Conservation (phyloP, 2,797 vertebrate species). For the Melanotaenia parkinsoni region DNA sequence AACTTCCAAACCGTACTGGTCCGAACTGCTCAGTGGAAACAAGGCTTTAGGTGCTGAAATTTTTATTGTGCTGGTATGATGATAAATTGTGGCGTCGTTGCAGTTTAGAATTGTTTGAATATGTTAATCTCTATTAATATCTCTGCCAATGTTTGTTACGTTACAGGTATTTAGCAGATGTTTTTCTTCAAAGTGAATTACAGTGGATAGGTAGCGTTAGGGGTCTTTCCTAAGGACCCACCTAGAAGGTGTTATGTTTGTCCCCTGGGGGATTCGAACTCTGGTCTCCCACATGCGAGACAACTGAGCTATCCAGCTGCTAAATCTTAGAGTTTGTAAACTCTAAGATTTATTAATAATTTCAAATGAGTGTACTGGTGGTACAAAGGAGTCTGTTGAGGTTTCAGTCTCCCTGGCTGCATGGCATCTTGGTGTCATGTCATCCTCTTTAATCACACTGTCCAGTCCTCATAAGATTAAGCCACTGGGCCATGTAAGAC, state of each 20-base stretch:
- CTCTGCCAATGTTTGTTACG: not conserved
- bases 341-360: constrained; percentile 6
- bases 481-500: constrained; percentile 33
- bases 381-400: constrained; percentile 24
- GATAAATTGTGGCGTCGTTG: not conserved
- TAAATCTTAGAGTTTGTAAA: not conserved
- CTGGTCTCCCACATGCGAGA: too few species aligned
- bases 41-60: not conserved
- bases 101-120: not conserved
- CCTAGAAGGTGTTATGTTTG: too few species aligned
- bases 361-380: constrained; percentile 17
- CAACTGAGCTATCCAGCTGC: too few species aligned
- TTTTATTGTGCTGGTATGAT: not conserved
- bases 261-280: too few species aligned
- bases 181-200: too few species aligned
- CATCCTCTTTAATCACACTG: constrained; percentile 61
- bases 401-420: constrained; percentile 18
- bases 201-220: too few species aligned
- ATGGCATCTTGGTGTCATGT: constrained; percentile 36
- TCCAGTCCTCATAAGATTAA: constrained; percentile 57
- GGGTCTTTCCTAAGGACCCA: too few species aligned
- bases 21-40: too few species aligned
- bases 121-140: constrained; percentile 9
- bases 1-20: too few species aligned
- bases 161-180: too few species aligned